Percentiles rank a stretch among this genome's conserved stretches.
Evolutionary conservation across 2,113 vertebrate species (phyloP).

Genomic region (Centropus unirufus): DNA sequence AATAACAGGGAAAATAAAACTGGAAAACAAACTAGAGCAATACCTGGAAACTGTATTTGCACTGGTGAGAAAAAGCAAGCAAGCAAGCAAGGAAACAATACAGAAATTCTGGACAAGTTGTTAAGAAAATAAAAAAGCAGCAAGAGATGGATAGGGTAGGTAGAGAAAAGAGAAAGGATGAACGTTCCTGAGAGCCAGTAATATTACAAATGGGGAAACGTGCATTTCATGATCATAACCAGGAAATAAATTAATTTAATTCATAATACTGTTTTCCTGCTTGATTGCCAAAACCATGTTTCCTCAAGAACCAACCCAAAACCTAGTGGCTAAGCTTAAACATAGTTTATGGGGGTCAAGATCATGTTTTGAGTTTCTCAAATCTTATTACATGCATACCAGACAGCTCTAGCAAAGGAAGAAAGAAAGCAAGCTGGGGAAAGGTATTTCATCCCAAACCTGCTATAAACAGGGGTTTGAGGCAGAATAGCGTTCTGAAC

Average conservation of each 20-base stretch:
- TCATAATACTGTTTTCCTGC: background rate
- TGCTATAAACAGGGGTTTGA: background rate
- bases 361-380: background rate
- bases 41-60: background rate
- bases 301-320: background rate
- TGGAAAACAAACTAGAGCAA: conserved; percentile 6
- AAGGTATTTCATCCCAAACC: background rate
- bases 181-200: background rate
- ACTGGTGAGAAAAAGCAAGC: background rate
- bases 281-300: background rate
- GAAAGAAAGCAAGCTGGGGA: background rate
- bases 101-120: background rate
- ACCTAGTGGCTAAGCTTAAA: background rate
- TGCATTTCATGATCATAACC: conserved; percentile 1
- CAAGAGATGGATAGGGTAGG: background rate
- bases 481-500: background rate
- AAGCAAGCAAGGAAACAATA: background rate
- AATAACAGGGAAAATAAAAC: background rate
- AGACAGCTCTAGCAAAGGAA: conserved; percentile 12
- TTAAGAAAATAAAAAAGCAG: background rate
- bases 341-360: background rate
- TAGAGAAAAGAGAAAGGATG: background rate
- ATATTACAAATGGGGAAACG: background rate
- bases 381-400: background rate
- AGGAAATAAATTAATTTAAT: conserved; percentile 20